Base-by-base conservation (phyloP, 2,888 invertebrate genomes). In the Parnassius mnemosyne region DNA sequence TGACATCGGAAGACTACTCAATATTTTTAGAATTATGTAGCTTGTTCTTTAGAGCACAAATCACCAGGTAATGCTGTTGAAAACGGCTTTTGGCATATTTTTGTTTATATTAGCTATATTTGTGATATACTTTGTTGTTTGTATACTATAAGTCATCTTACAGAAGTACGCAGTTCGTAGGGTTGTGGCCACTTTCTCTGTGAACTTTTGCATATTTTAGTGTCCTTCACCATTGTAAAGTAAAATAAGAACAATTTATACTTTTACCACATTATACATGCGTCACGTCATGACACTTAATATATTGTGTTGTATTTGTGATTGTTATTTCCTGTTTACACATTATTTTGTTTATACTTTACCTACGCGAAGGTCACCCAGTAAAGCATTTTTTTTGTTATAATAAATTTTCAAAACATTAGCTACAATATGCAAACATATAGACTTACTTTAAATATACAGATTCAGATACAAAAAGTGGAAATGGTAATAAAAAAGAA, bases 1-100 rank as follows among this genome's bases (percentile, higher is more conserved):
- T 87, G 89, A 86, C 88, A 89, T 86, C 80, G 69, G 75, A 83
- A 83, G 83, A 83, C 83, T 86, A 84, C 80, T 84, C 76, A 89
- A 90, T 90, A 90, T 90, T 90, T 90, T 87, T 90, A 90, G 90
- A 90, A 88, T 83, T 85, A 85, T 84, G 83, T 86, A 84, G 85
- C 82, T 88, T 84, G 82, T 76, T 79, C 79, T 79, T 75, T 85
- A 83, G 81, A 87, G 85, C 85, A 87, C 87, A 79, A 74, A 83
- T 80, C 78, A 83, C 82, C 84, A 83, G 83, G 82, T 84, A 84
- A 80, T 76, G 69, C 64, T 63, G 76, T 74, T 65, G 70, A 74
- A 72, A 69, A 72, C 76, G 75, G 74, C 10, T 52, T 52, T 61
- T 65, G 65, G 66, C 60, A 62, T 65, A 66, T 66, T 68, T 34